Percentiles rank a stretch among this genome's conserved stretches.
These are phyloP conservation scores for Sclerurus mexicanus DNA, from an alignment of 2,113 vertebrate species.

Conservation along the genomic window DNA sequence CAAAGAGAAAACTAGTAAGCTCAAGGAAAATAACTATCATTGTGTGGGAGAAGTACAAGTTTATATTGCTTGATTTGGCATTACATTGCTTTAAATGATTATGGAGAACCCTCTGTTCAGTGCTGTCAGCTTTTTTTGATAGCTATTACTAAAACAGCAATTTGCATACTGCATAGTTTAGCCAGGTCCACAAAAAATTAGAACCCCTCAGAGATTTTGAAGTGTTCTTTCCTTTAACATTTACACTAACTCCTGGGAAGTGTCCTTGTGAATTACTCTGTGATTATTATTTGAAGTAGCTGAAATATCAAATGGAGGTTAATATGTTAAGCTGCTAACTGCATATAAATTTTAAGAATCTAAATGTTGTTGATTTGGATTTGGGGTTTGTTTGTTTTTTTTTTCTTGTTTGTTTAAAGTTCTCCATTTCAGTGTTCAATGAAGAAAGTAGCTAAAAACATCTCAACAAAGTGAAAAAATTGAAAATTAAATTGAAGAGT, in stretches of 20 bases:
- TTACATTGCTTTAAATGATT: background rate
- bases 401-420: background rate
- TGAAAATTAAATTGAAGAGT: background rate
- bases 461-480: background rate
- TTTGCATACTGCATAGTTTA: background rate
- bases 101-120: background rate
- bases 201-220: background rate
- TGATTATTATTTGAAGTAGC: background rate
- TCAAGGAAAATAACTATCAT: background rate
- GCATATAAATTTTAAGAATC: background rate
- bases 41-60: background rate
- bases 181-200: background rate
- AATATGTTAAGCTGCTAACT: background rate
- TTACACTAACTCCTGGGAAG: background rate
- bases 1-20: background rate
- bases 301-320: background rate
- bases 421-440: background rate
- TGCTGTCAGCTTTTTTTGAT: background rate
- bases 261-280: background rate
- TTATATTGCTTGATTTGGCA: background rate
- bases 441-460: background rate
- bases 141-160: background rate
- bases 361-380: background rate
- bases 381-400: rapidly evolving
- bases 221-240: background rate